These are phyloP conservation scores for Hemiscyllium ocellatum DNA, from an alignment of 2,113 vertebrate species.

Conservation along the genomic window DNA sequence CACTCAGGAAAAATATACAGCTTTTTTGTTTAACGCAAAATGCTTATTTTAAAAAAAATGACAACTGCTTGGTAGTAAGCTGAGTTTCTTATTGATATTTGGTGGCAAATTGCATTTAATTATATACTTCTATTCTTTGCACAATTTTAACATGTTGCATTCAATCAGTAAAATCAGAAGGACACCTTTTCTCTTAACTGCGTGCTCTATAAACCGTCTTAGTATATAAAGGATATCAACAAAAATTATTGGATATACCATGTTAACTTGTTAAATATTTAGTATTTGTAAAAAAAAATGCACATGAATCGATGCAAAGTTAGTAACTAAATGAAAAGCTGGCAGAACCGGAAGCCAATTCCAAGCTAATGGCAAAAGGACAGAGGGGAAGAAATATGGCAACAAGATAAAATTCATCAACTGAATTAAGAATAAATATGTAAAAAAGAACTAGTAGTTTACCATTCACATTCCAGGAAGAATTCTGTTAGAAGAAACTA, in stretches of 20 bases:
- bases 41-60: neutral
- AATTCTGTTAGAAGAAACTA: neutral
- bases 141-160: neutral
- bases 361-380: neutral
- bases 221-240: neutral
- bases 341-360: neutral
- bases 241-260: neutral
- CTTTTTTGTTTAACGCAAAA: neutral
- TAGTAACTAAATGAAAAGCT: neutral
- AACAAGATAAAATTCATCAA: neutral
- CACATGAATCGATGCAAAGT: neutral
- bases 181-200: neutral
- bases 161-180: neutral
- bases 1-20: neutral
- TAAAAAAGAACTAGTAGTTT: neutral
- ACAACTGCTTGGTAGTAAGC: too few species aligned
- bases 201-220: neutral
- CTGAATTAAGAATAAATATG: neutral
- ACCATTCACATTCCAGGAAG: neutral
- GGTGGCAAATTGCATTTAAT: neutral
- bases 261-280: neutral
- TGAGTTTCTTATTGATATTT: neutral
- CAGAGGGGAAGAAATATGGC: neutral
- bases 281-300: neutral
- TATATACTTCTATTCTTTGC: neutral